These are phyloP conservation scores for Anticlea derivata DNA, from an alignment of 2,888 invertebrate species.

Conservation along the genomic window DNA sequence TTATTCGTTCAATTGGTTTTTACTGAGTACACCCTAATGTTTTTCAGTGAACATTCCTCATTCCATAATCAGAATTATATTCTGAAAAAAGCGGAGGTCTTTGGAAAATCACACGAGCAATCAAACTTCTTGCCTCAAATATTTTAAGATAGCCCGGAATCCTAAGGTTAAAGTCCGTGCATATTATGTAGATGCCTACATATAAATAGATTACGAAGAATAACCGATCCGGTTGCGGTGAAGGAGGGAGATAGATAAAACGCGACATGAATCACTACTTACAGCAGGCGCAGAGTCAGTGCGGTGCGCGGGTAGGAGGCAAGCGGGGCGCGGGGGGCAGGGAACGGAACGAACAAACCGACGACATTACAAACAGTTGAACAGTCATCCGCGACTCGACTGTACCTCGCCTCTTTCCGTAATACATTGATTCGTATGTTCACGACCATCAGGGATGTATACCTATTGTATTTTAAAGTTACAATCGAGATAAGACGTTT, in stretches of 20 bases:
- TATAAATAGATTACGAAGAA: conserved; percentile 83
- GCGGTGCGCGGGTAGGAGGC: conserved; percentile 59
- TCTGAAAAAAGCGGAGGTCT: background rate
- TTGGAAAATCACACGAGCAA: background rate
- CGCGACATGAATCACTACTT: conserved; percentile 83
- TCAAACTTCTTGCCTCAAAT: background rate
- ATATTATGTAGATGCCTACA: conserved; percentile 67
- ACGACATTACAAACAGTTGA: conserved; percentile 79
- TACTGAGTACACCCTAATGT: background rate
- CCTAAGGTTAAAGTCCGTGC: conserved; percentile 72
- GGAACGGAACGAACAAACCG: conserved; percentile 71
- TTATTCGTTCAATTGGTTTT: conserved; percentile 8
- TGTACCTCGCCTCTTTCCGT: conserved; percentile 59
- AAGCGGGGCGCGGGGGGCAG: conserved; percentile 57
- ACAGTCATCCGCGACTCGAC: conserved; percentile 72
- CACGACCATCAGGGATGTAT: conserved; percentile 49
- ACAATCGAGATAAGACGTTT: conserved; percentile 52
- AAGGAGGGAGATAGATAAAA: conserved; percentile 83
- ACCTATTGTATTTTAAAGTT: conserved; percentile 43
- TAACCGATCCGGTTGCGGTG: conserved; percentile 82
- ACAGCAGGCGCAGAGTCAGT: conserved; percentile 69
- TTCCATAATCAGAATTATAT: background rate
- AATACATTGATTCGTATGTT: conserved; percentile 40
- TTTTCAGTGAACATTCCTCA: background rate
- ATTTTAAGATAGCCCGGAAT: conserved; percentile 45